Conservation (phyloP, 2,113 vertebrate genomes). For the Oreotrochilus melanogaster region DNA sequence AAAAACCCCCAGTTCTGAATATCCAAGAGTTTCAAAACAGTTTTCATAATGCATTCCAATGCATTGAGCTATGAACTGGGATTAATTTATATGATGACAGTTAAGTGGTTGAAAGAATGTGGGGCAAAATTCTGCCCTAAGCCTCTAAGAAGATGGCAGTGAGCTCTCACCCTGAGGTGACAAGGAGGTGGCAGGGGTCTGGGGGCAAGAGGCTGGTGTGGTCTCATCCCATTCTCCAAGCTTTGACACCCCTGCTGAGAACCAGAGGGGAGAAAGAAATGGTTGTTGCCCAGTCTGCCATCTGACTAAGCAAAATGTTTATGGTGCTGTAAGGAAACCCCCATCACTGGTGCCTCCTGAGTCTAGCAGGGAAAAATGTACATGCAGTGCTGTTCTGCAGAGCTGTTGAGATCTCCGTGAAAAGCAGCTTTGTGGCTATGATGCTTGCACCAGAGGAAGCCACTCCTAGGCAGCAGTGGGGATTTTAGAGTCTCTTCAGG, state of each 20-base stretch:
- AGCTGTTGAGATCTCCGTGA: background rate
- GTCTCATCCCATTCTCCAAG: background rate
- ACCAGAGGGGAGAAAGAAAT: background rate
- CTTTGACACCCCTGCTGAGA: background rate
- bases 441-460: background rate
- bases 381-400: background rate
- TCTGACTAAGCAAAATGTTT: background rate
- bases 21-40: background rate
- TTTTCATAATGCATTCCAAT: slow-evolving; percentile 24
- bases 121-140: background rate
- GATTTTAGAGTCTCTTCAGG: background rate
- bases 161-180: rapidly evolving
- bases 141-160: background rate
- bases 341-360: background rate
- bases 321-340: background rate
- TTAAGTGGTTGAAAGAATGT: slow-evolving; percentile 1
- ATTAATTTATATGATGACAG: slow-evolving; percentile 7
- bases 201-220: rapidly evolving
- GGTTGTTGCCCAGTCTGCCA: background rate
- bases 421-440: background rate
- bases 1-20: background rate
- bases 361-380: background rate
- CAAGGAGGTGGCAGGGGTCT: too few relatives aligned
- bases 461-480: background rate
- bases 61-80: slow-evolving; percentile 15